Evolutionary conservation across 2,113 vertebrate species (phyloP), one percentile per base, ranked within the genome.

Genomic region (Pongo abelii): DNA sequence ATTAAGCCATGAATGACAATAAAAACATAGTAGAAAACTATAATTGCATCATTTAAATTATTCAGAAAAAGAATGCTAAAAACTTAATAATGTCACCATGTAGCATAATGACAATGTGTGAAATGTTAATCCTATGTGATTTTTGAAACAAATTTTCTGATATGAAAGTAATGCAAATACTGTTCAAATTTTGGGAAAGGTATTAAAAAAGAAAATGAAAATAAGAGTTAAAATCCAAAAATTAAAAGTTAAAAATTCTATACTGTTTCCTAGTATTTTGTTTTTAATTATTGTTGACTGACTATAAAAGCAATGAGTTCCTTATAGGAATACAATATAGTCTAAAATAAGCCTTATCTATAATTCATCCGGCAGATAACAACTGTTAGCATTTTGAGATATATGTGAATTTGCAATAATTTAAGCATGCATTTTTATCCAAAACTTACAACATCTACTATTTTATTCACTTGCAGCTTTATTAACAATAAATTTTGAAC

Each of bases 21-120:
- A 59, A 97, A 30, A 78, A 95, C 93, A 96, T 94, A 91, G 90
- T 48, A 50, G 86, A 48, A 96, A 96, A 70, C 78, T 83, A 69
- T 50, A 74, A 83, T 83, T 80, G 46, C 32, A 10, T 93, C 97
- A 18, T 84, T 98, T 93, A 94, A 97, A 89, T 90, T 46, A 93
- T 90, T 18, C 14, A 30, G 40, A 64, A 30, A 94, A 92, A 38
- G 8, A 69, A 40, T 38, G 8, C 22, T 61, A 14, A 86, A 78
- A 94, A 97, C 43, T 48, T 94, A 27, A 84, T 94, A 86, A 86
- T 8, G 12, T 46, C 22, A 46, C 0, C 85, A 17, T 84, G 67
- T 88, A 59, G 23, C 23, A 20, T 38, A 92, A 78, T 10, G 0
- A 59, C 55, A 88, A 93, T 61, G n/a, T 18, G 17, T 83, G 30